Evolutionary conservation across 1,140 invertebrate species (phyloP).

Genomic region (Araneus ventricosus): DNA sequence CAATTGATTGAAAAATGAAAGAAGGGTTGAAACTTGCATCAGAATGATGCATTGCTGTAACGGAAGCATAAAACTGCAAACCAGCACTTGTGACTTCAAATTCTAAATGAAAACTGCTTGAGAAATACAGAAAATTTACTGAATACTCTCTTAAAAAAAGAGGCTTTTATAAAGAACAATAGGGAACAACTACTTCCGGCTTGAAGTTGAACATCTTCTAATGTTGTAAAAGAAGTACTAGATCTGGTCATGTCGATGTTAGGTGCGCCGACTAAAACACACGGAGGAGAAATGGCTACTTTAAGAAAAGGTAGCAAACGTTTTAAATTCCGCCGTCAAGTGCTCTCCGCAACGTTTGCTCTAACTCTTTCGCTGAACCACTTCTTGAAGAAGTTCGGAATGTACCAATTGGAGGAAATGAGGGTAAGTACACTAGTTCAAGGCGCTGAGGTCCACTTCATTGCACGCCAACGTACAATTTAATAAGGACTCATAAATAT

Average conservation of each 20-base stretch:
- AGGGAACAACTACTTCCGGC: background rate
- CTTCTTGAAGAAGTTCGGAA: constrained; percentile 32
- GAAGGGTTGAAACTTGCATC: too few species aligned
- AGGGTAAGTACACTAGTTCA: constrained; percentile 58
- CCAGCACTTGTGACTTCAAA: too few species aligned
- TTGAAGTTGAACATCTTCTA: background rate
- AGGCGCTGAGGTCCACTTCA: background rate
- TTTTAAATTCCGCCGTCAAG: constrained; percentile 44
- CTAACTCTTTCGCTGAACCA: constrained; percentile 51
- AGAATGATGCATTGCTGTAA: too few species aligned
- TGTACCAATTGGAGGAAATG: constrained; percentile 49
- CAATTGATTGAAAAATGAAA: too few species aligned
- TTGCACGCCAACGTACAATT: constrained; percentile 29
- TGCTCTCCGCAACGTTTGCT: constrained; percentile 35
- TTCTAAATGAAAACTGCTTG: too few species aligned
- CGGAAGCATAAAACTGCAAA: too few species aligned
- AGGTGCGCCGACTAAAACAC: constrained; percentile 27
- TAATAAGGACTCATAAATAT: constrained; percentile 10
- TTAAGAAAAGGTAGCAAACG: constrained; percentile 8
- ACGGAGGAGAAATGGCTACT: background rate
- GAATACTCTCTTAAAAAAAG: too few species aligned
- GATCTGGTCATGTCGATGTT: background rate
- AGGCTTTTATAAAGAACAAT: too few species aligned
- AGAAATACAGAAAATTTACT: too few species aligned
- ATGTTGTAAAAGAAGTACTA: background rate